These are phyloP conservation scores for Caerostris extrusa DNA, from an alignment of 1,140 invertebrate genomes.

Conservation along the genomic window DNA sequence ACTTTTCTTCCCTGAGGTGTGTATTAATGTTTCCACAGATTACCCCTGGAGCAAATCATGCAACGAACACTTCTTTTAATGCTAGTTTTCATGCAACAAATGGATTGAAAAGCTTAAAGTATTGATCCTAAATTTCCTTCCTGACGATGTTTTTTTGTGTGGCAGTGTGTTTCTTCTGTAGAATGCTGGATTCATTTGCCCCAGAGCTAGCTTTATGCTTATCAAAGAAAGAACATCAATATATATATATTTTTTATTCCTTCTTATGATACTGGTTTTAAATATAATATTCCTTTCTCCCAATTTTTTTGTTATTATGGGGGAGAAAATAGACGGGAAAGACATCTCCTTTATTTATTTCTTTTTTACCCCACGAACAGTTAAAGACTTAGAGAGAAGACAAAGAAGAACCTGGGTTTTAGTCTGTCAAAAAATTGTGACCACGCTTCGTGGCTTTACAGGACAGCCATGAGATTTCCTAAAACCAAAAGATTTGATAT, in stretches of 20 bases:
- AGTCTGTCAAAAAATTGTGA: conserved; percentile 18
- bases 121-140: not conserved
- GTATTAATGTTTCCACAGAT: too few relatives aligned
- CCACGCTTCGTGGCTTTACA: not conserved
- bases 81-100: not conserved
- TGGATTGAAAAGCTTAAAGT: not conserved
- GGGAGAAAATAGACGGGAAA: not conserved
- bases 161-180: not conserved
- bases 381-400: not conserved
- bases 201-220: not conserved
- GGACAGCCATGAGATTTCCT: not conserved
- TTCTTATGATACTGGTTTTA: not conserved
- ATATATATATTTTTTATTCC: not conserved
- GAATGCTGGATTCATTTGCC: not conserved
- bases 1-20: too few relatives aligned
- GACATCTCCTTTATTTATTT: not conserved
- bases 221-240: not conserved
- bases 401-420: not conserved
- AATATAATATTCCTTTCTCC: not conserved
- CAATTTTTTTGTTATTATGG: not conserved
- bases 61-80: not conserved
- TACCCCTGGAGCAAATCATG: too few relatives aligned
- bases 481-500: not conserved
- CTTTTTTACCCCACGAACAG: not conserved
- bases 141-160: not conserved